These are phyloP conservation scores for Penaeus chinensis DNA, from an alignment of 1,140 invertebrate genomes.

Conservation along the genomic window DNA sequence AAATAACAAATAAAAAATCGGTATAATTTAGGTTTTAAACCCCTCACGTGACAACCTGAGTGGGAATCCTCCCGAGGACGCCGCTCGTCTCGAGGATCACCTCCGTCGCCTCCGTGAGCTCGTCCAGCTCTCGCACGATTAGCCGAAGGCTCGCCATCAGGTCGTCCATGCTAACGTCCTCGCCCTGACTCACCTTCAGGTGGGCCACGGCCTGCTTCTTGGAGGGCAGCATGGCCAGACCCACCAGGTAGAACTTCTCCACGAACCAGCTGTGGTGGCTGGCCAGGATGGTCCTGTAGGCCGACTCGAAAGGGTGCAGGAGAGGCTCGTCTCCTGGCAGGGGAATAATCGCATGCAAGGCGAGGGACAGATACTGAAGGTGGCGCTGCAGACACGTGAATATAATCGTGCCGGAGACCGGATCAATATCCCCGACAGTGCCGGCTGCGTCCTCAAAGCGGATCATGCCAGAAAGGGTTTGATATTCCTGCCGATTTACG, in stretches of 20 bases:
- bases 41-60: conserved; percentile 20
- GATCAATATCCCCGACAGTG: background rate
- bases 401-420: conserved; percentile 34
- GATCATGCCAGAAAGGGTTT: conserved; percentile 28
- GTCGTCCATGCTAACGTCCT: background rate
- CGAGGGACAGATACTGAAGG: conserved; percentile 33
- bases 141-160: background rate
- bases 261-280: conserved; percentile 41
- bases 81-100: background rate
- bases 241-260: conserved; percentile 30
- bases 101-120: conserved; percentile 23
- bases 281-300: conserved; percentile 16
- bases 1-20: background rate
- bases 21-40: background rate
- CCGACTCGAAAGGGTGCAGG: conserved; percentile 4
- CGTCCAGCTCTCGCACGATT: conserved; percentile 1
- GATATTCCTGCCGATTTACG: background rate
- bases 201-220: conserved; percentile 8
- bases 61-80: conserved; percentile 13
- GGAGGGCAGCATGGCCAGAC: conserved; percentile 18
- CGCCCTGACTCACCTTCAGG: background rate
- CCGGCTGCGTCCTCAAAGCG: conserved; percentile 26
- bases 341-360: background rate
- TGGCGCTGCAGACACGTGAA: conserved; percentile 50
- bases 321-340: background rate